Percentiles rank a stretch among this genome's conserved stretches.
phyloP scores from a whole-genome alignment of 2,888 invertebrate genomes.

The Acleris cristana region DNA sequence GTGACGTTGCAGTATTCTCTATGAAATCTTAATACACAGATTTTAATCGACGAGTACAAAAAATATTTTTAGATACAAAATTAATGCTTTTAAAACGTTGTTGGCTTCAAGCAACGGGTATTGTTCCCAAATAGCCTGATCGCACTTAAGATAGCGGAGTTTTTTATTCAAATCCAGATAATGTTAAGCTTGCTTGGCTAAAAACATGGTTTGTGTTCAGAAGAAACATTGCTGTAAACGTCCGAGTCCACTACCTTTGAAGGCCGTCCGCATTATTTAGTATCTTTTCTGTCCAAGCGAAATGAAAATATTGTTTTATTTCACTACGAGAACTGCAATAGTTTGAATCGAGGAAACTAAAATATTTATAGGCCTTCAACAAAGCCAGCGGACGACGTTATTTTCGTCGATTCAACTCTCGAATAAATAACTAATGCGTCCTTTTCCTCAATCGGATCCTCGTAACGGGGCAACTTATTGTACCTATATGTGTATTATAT shows the following conservation, averaged over 20 bases:
- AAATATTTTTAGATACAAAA: too few species aligned
- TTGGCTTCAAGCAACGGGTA: too few species aligned
- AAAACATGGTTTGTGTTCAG: not conserved
- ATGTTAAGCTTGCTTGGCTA: not conserved
- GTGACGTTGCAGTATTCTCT: too few species aligned
- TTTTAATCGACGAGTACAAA: too few species aligned
- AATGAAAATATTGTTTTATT: constrained; percentile 6
- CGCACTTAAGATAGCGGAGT: too few species aligned
- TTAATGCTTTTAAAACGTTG: too few species aligned
- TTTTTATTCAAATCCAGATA: not conserved
- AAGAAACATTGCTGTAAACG: constrained; percentile 3
- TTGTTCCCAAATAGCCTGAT: too few species aligned
- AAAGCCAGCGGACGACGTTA: constrained; percentile 4
- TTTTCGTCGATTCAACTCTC: constrained; percentile 20
- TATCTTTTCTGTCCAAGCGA: constrained; percentile 5
- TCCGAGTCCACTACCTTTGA: not conserved
- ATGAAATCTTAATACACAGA: too few species aligned
- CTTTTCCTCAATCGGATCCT: constrained; percentile 17
- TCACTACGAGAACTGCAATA: not conserved
- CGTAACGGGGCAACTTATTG: constrained; percentile 5
- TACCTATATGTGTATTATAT: too few species aligned
- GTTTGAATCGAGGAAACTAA: constrained; percentile 6
- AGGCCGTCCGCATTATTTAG: constrained; percentile 9
- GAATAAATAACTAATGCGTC: constrained; percentile 29
- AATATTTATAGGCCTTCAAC: constrained; percentile 9